Conservation (phyloP, 2,797 vertebrate species). For the Rhynchotus rufescens region DNA sequence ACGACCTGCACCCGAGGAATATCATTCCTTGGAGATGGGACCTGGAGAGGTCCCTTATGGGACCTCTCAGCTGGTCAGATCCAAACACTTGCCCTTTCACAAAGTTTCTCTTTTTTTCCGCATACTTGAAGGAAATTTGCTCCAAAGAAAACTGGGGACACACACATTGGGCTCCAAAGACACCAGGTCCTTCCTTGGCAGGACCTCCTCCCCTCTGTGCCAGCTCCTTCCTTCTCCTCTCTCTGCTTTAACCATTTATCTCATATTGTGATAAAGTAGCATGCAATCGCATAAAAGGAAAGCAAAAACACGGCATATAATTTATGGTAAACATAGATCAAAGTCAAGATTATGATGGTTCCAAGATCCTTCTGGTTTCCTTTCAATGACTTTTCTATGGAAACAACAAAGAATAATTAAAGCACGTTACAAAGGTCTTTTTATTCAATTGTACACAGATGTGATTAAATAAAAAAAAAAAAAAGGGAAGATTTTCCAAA, state of each 20-base stretch:
- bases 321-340: constrained; percentile 60
- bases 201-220: not conserved
- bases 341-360: constrained; percentile 53
- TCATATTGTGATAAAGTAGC: constrained; percentile 23
- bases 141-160: not conserved
- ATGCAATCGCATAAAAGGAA: constrained; percentile 31
- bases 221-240: constrained; percentile 5
- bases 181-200: not conserved
- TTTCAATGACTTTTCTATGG: constrained; percentile 56
- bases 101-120: not conserved
- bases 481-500: constrained; percentile 15
- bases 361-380: constrained; percentile 47
- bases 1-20: not conserved
- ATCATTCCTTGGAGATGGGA: fast-evolving
- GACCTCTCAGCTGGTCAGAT: not conserved
- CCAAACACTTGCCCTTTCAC: not conserved
- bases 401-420: constrained; percentile 54
- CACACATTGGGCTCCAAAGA: not conserved
- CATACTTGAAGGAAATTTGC: not conserved
- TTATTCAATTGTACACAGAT: constrained; percentile 59
- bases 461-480: not conserved
- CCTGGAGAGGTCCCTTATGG: fast-evolving
- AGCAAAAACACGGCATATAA: constrained; percentile 37
- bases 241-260: constrained; percentile 13
- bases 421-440: constrained; percentile 53